Evolutionary conservation across 2,888 invertebrate genomes (phyloP), one percentile per base, ranked within the genome.

Genomic region (Plagiodera versicolora): DNA sequence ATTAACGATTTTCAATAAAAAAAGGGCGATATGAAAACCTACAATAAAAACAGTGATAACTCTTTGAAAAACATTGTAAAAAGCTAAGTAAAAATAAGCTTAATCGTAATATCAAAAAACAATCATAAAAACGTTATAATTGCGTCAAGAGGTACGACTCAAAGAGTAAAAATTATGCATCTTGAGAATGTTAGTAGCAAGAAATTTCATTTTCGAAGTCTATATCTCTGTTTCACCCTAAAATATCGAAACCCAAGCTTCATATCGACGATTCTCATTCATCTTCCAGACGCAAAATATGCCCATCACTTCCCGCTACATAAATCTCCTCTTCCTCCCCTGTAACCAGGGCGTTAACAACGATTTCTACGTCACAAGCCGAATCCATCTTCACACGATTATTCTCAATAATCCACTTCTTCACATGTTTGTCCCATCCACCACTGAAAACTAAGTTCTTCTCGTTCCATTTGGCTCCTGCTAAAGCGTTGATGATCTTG

Each of bases 301-400:
- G 76, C 14, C 87, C 87, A 66, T 86, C 85, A 79, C 84, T 82
- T 9, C 86, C 85, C 0, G 82, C 86, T 0, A 84, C 84, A 80
- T 84, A 87, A 6, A 82, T 56, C 45, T 71, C 64, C 10, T 71
- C 71, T 16, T 70, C 64, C n/a, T 73, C 73, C 1, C 76, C 75
- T 5, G 67, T 56, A 0, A 71, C 64, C 9, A 77, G 63, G 4
- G 72, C 64, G 54, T 75, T 76, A 1, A 77, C 63, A 6, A 74
- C 71, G 45, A 77, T 67, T 45, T 72, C 75, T 0, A 73, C 69
- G 47, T 72, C 69, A 16, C 66, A 68, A 28, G 70, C 67, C n/a
- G 67, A 64, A 6, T 70, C 71, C 35, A 66, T 52, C 45, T 67
- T 72, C 6, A 72, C 55, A 14, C 64, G 58, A 51, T 70, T 61